Percentiles rank a stretch among this genome's conserved stretches.
phyloP scores from a whole-genome alignment of 2,888 invertebrate genomes.

The Metalampra italica region DNA sequence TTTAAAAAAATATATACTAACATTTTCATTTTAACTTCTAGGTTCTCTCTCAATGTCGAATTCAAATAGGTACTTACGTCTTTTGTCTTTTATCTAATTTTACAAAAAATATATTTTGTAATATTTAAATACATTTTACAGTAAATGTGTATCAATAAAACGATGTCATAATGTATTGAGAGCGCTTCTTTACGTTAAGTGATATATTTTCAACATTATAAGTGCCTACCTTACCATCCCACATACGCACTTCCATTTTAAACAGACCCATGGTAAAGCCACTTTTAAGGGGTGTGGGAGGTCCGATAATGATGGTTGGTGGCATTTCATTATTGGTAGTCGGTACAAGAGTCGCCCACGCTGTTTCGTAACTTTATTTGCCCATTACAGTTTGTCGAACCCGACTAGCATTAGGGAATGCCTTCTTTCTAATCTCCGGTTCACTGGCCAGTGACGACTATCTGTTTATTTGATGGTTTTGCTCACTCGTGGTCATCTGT shows the following conservation, averaged over 20 bases:
- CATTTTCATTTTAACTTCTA: not conserved
- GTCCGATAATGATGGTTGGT: slow-evolving; percentile 14
- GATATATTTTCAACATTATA: slow-evolving; percentile 19
- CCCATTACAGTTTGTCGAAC: slow-evolving; percentile 41
- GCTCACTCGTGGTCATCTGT: too few species aligned
- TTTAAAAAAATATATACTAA: not conserved
- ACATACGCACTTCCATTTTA: not conserved
- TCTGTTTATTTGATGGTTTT: slow-evolving; percentile 1
- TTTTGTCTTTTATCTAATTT: not conserved
- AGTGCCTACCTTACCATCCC: slow-evolving; percentile 12
- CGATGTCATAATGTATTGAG: slow-evolving; percentile 9
- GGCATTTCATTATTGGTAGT: slow-evolving; percentile 21
- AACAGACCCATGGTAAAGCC: not conserved
- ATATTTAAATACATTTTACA: not conserved
- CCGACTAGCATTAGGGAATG: slow-evolving; percentile 17
- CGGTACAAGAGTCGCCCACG: slow-evolving; percentile 32
- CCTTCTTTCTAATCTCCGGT: slow-evolving; percentile 5
- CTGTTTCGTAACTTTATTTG: slow-evolving; percentile 34
- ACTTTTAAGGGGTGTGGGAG: not conserved
- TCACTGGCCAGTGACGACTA: slow-evolving; percentile 1
- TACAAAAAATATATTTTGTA: not conserved
- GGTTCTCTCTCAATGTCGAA: not conserved
- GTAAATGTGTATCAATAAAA: slow-evolving; percentile 3
- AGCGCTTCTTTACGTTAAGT: slow-evolving; percentile 10
- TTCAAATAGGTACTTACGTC: not conserved